Conservation (phyloP, 2,888 invertebrate species). For the Aproaerema taeniolella region DNA sequence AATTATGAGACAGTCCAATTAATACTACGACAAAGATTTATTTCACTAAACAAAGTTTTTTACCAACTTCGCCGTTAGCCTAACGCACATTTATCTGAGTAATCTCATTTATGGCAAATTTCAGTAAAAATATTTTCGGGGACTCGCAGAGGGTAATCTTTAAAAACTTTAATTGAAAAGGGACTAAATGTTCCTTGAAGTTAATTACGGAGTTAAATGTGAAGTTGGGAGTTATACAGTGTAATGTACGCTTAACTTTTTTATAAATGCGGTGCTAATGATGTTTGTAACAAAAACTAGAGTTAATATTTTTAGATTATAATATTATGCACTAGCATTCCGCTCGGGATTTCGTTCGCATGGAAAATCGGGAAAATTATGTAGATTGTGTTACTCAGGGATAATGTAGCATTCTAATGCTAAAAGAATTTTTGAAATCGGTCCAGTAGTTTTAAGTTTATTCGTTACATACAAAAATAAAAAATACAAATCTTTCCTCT, state of each 20-base stretch:
- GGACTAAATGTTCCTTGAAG: slow-evolving; percentile 7
- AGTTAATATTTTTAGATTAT: too few species aligned
- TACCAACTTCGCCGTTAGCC: background rate
- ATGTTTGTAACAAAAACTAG: background rate
- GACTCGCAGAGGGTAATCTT: slow-evolving; percentile 1
- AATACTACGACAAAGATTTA: background rate
- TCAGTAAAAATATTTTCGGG: slow-evolving; percentile 6
- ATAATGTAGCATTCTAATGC: too few species aligned
- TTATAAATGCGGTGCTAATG: background rate
- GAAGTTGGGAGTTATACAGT: slow-evolving; percentile 1
- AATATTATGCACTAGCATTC: too few species aligned
- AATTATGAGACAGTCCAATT: too few species aligned
- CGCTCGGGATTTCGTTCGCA: too few species aligned
- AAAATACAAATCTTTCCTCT: too few species aligned
- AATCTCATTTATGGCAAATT: background rate
- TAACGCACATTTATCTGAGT: background rate
- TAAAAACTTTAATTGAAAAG: slow-evolving; percentile 5
- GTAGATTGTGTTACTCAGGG: too few species aligned
- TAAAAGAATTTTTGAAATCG: too few species aligned
- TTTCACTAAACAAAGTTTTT: background rate
- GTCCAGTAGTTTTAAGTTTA: too few species aligned
- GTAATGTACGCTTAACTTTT: too few species aligned
- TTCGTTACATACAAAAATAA: too few species aligned
- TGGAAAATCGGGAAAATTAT: too few species aligned
- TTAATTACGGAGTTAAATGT: slow-evolving; percentile 12